phyloP scores from a whole-genome alignment of 1,140 invertebrate genomes.

The Sitobion miscanthi region DNA sequence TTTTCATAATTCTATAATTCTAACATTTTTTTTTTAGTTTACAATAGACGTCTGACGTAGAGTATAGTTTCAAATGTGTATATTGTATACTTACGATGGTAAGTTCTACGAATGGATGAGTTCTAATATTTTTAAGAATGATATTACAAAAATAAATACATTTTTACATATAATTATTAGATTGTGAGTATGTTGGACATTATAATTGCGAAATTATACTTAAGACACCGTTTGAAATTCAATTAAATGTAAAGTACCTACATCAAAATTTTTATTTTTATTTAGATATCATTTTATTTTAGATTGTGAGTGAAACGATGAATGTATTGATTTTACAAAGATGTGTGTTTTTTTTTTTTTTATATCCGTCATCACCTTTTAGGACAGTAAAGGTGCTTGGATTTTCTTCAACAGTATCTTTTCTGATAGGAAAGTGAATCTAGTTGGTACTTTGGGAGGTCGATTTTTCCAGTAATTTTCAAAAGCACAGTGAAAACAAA shows the following conservation, averaged over 20 bases:
- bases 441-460: too few species aligned
- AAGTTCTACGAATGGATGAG: background rate
- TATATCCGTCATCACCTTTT: too few species aligned
- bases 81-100: background rate
- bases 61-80: background rate
- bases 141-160: background rate
- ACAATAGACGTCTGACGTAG: background rate
- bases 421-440: too few species aligned
- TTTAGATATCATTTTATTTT: background rate
- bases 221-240: background rate
- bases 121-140: background rate
- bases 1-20: background rate
- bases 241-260: background rate
- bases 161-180: background rate
- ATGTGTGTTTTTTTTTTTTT: too few species aligned
- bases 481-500: too few species aligned
- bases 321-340: too few species aligned
- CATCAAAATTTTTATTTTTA: background rate
- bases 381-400: too few species aligned
- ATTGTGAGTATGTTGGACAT: background rate
- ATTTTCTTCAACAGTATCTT: too few species aligned
- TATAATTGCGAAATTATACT: background rate
- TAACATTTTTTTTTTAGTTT: constrained; percentile 8
- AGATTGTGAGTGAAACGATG: too few species aligned
- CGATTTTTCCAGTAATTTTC: too few species aligned